Conservation (phyloP, 2,797 vertebrate species). For the Molothrus ater region DNA sequence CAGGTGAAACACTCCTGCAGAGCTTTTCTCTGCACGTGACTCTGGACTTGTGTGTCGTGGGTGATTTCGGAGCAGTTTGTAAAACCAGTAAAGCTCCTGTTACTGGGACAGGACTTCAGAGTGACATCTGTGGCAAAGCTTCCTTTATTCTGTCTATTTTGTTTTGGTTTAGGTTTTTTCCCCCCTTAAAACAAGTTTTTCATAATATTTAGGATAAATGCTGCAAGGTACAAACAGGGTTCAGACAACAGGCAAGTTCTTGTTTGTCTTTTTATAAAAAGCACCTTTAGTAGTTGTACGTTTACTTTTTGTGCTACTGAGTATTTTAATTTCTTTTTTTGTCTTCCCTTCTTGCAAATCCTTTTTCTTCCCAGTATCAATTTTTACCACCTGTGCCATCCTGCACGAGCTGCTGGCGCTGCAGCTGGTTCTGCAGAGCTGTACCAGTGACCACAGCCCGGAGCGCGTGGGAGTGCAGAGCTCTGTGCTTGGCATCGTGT, state of each 20-base stretch:
- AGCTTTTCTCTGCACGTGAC: neutral
- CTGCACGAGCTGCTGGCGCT: neutral
- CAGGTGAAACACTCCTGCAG: neutral
- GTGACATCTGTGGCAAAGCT: neutral
- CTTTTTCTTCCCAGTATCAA: neutral
- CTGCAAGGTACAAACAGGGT: rapidly evolving
- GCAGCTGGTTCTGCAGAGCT: neutral
- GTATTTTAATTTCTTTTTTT: neutral
- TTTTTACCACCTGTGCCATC: neutral
- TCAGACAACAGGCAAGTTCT: neutral
- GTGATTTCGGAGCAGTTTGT: rapidly evolving
- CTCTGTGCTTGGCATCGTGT: rapidly evolving
- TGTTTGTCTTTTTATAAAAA: neutral
- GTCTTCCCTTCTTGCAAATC: neutral
- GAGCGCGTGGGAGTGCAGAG: neutral
- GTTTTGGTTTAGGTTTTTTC: neutral
- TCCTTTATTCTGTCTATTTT: neutral
- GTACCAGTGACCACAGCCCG: rapidly evolving
- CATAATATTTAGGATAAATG: neutral
- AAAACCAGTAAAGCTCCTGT: neutral
- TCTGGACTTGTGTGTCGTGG: rapidly evolving
- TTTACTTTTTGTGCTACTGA: neutral
- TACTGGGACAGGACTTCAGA: neutral
- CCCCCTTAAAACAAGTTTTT: neutral
- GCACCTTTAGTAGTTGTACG: neutral